Evolutionary conservation across 2,797 vertebrate species (phyloP), one percentile per base, ranked within the genome.

Genomic region (Cephalopachus bancanus): DNA sequence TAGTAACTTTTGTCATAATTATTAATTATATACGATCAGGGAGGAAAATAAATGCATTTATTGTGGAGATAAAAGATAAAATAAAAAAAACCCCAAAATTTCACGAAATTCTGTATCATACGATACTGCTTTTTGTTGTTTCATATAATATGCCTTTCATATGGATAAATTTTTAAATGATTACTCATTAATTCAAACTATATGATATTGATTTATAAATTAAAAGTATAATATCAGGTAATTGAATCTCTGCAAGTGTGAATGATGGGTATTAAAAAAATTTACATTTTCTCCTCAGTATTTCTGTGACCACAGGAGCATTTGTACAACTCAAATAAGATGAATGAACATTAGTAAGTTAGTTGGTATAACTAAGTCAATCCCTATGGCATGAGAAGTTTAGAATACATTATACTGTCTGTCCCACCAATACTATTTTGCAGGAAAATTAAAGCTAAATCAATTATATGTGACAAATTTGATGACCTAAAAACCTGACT

Each of bases 261-360:
- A 4, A 44, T n/a, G 26, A 20, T n/a, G 3, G 5, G 9, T 65
- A 65, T 19, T 9, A 69, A 87, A 80, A 14, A 87, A 10, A 16
- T 76, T 7, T 37, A 49, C 1, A 71, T 65, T 89, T 84, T 51
- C 78, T 83, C 16, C 12, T 67, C 10, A 69, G 0, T 3, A 67
- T 64, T 89, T 81, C 30, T 97, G 11, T 79, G 60, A 5, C 3
- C n/a, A 71, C 5, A 85, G 76, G 6, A 83, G 4, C 14, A 74
- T 81, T 79, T 87, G 12, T 57, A 44, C 19, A 83, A 96, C 44
- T 95, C 30, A 67, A 89, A 59, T 62, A 74, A 85, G 74, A 95
- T 44, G 33, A 83, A 72, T 49, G 16, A 51, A 44, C 0, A 72
- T 49, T 80, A 88, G 5, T 20, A 60, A 17, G 3, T 17, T 55